Evolutionary conservation across 2,797 vertebrate species (phyloP), one percentile per base, ranked within the genome.

Genomic region (Aratinga solstitialis): DNA sequence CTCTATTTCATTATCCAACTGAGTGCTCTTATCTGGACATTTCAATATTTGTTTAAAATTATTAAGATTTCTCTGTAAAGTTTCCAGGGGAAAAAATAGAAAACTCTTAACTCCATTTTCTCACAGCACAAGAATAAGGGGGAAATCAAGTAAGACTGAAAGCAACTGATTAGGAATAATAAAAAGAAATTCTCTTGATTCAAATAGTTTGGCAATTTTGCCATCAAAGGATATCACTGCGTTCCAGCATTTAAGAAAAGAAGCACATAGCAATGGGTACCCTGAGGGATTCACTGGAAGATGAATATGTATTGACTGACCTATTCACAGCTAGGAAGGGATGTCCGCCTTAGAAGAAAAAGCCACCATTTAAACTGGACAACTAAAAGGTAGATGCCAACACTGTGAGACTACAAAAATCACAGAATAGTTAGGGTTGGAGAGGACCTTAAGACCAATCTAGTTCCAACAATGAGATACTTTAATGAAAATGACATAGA

Each of bases 1-100:
- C 43, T 90, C 54, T 84, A n/a, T 93, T 91, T 91, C 73, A 56
- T 27, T 84, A 86, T 73, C 59, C 79, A 95, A 3, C 59, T 47
- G 43, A 51, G 4, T 42, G 17, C 16, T 81, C 16, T 75, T 92
- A 87, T 96, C 84, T 86, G 77, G 51, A 50, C 66, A 67, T 91
- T 94, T 36, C 56, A 85, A 91, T 76, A 63, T 94, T 96, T 96
- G 56, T 82, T 96, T 94, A 67, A 93, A 96, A 90, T 88, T 88
- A 86, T 75, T 79, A 58, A 72, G 77, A 76, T 76, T 94, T 93
- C 73, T 93, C 50, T 91, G 69, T 75, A 88, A 90, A 75, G 32
- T 84, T 95, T 94, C 93, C 87, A 89, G 43, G 26, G 38, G 43
- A 10, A 76, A 87, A 94, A 91, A 53, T 7, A 83, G 67, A 89